These are phyloP conservation scores for Melangyna quadrimaculata DNA, from an alignment of 2,888 invertebrate species.

Conservation along the genomic window DNA sequence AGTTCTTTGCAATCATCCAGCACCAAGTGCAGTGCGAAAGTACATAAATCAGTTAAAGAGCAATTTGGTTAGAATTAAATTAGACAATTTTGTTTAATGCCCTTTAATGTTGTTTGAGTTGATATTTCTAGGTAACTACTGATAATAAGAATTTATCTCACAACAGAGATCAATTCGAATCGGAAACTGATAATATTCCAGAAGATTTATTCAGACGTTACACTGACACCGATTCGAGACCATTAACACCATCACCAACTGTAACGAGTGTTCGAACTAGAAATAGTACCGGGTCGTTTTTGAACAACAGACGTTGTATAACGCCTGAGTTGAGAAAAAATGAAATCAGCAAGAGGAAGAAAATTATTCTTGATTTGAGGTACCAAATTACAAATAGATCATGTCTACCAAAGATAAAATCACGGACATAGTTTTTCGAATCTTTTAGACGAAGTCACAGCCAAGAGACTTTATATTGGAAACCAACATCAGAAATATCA, in stretches of 20 bases:
- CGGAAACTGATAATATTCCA: constrained; percentile 84
- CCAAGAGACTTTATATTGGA: constrained; percentile 83
- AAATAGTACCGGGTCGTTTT: constrained; percentile 83
- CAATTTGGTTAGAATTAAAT: constrained; percentile 83
- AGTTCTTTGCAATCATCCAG: constrained; percentile 92
- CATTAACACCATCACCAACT: constrained; percentile 90
- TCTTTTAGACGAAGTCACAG: constrained; percentile 78
- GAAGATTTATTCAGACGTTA: constrained; percentile 90
- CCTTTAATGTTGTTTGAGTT: neutral
- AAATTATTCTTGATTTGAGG: constrained; percentile 88
- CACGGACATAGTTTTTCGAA: neutral
- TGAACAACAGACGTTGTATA: constrained; percentile 84
- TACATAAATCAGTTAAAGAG: constrained; percentile 88
- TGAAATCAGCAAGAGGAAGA: constrained; percentile 82
- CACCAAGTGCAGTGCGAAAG: constrained; percentile 87
- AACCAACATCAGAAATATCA: constrained; percentile 81
- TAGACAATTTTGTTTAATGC: neutral
- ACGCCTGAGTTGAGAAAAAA: constrained; percentile 87
- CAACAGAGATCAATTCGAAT: constrained; percentile 26
- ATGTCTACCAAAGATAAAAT: neutral
- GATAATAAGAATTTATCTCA: constrained; percentile 28
- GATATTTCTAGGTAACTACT: neutral
- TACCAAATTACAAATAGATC: constrained; percentile 31
- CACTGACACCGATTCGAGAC: constrained; percentile 92
- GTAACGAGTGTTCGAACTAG: constrained; percentile 88